phyloP scores from a whole-genome alignment of 2,113 vertebrate genomes.

The Montifringilla adamsi region DNA sequence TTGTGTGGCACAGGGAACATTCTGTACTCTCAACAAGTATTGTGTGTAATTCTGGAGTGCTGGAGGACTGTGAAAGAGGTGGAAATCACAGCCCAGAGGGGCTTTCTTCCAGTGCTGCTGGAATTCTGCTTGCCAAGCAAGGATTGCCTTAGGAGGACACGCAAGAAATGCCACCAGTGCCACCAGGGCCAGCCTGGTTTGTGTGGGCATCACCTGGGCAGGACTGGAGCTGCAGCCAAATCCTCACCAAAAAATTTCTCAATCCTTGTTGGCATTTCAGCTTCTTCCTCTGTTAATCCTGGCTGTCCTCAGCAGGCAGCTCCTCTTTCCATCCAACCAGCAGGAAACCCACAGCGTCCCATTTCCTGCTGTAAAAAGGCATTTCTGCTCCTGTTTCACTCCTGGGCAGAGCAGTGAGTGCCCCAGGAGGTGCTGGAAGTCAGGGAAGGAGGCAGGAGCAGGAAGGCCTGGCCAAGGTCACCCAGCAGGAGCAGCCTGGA shows the following conservation, averaged over 20 bases:
- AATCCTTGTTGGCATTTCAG: fast-evolving
- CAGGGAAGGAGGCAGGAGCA: not conserved
- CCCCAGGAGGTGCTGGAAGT: not conserved
- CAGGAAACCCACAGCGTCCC: not conserved
- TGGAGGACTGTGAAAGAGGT: not conserved
- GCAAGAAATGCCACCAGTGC: not conserved
- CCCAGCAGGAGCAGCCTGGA: not conserved
- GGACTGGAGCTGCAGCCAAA: not conserved
- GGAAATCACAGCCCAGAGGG: not conserved
- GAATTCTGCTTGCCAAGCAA: not conserved
- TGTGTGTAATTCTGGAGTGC: not conserved
- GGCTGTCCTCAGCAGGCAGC: not conserved
- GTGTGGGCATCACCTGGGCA: not conserved
- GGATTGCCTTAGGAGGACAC: not conserved
- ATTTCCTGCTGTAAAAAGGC: fast-evolving
- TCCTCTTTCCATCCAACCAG: not conserved
- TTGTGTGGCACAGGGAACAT: not conserved
- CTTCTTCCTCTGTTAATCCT: not conserved
- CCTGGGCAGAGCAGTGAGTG: not conserved
- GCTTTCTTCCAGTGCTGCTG: not conserved
- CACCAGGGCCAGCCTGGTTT: not conserved
- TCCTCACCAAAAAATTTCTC: not conserved
- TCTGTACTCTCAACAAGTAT: fast-evolving
- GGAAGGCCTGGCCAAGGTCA: not conserved
- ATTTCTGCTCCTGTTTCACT: not conserved